phyloP scores from a whole-genome alignment of 2,113 vertebrate species.

The Leptodactylus fuscus region DNA sequence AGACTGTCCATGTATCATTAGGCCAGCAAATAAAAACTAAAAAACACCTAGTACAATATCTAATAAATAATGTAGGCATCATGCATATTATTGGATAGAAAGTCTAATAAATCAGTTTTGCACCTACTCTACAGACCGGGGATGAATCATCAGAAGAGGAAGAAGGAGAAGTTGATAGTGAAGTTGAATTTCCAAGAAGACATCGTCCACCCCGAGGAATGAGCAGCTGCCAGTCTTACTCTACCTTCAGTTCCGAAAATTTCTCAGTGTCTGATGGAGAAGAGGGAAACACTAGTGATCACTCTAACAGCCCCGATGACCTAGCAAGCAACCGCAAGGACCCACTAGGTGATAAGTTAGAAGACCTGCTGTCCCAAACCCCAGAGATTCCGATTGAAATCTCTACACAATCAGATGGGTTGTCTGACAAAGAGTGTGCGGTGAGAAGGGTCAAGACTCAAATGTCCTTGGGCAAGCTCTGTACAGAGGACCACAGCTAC shows the following conservation, averaged over 20 bases:
- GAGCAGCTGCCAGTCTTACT: slow-evolving; percentile 96
- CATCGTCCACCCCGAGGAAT: slow-evolving; percentile 96
- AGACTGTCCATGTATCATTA: neutral
- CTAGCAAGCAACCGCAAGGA: slow-evolving; percentile 83
- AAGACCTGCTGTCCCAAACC: slow-evolving; percentile 92
- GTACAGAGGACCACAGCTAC: slow-evolving; percentile 88
- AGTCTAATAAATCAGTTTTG: neutral
- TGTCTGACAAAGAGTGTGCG: slow-evolving; percentile 97
- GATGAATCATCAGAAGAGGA: slow-evolving; percentile 98
- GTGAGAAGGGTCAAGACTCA: slow-evolving; percentile 97
- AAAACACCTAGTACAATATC: neutral
- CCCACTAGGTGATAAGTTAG: slow-evolving; percentile 79
- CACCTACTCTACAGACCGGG: slow-evolving; percentile 77
- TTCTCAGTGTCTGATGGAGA: slow-evolving; percentile 96
- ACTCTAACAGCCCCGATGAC: slow-evolving; percentile 91
- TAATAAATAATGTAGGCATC: neutral
- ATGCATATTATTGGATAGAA: neutral
- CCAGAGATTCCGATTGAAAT: slow-evolving; percentile 98
- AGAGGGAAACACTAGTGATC: slow-evolving; percentile 98
- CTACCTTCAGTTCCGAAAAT: slow-evolving; percentile 98
- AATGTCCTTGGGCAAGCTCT: slow-evolving; percentile 97
- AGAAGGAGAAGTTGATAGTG: slow-evolving; percentile 97
- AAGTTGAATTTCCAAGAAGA: slow-evolving; percentile 97
- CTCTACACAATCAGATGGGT: slow-evolving; percentile 94
- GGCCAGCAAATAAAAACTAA: neutral